Evolutionary conservation across 2,888 invertebrate species (phyloP).

Genomic region (Sepiola atlantica): DNA sequence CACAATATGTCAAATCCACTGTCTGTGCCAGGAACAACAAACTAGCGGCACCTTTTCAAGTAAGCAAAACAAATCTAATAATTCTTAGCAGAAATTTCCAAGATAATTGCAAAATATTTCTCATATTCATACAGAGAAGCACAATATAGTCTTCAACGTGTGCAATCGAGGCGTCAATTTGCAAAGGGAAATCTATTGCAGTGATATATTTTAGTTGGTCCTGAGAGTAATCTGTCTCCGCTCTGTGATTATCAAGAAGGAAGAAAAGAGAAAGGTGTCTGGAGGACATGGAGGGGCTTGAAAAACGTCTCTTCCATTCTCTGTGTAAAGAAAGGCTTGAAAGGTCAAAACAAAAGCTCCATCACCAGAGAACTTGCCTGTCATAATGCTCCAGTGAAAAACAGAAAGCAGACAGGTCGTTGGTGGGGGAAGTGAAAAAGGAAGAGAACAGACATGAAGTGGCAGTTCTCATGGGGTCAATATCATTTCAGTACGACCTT

Average conservation of each 20-base stretch:
- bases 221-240: background rate
- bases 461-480: background rate
- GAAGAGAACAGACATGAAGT: background rate
- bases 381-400: background rate
- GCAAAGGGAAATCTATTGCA: background rate
- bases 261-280: background rate
- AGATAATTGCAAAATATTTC: background rate
- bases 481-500: background rate
- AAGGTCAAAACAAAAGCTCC: slow-evolving; percentile 19
- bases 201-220: background rate
- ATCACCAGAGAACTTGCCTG: background rate
- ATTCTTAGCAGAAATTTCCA: background rate
- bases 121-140: background rate
- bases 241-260: background rate
- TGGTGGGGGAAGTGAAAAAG: too few species aligned
- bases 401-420: background rate
- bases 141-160: background rate
- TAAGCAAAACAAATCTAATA: background rate
- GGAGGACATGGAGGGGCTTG: background rate
- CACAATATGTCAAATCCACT: background rate
- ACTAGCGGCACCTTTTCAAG: background rate
- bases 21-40: background rate
- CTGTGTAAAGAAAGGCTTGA: background rate
- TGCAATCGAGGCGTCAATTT: background rate
- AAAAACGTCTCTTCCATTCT: slow-evolving; percentile 32